These are phyloP conservation scores for Agrilus planipennis DNA, from an alignment of 1,140 invertebrate genomes.

Conservation along the genomic window DNA sequence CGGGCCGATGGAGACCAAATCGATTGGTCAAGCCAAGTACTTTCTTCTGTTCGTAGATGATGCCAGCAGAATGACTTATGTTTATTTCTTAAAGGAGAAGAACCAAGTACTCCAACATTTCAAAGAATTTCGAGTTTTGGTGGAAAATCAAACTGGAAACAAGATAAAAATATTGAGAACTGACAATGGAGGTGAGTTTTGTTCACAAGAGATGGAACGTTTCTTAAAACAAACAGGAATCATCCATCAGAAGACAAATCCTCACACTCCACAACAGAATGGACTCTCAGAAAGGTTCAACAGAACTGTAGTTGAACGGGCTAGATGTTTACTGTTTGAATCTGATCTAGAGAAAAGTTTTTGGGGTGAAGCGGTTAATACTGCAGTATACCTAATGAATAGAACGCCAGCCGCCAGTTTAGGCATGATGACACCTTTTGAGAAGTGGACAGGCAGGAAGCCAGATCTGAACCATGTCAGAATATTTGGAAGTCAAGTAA, in stretches of 20 bases:
- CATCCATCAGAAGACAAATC: constrained; percentile 16
- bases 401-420: constrained; percentile 8
- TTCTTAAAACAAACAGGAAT: constrained; percentile 22
- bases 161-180: constrained; percentile 25
- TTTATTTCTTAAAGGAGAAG: constrained; percentile 32
- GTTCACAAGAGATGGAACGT: constrained; percentile 15
- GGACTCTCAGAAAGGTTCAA: constrained; percentile 33
- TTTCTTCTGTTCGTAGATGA: constrained; percentile 32
- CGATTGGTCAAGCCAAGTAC: constrained; percentile 12
- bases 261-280: constrained; percentile 34
- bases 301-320: constrained; percentile 29
- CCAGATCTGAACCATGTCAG: constrained; percentile 33
- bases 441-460: constrained; percentile 33
- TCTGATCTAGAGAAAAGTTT: constrained; percentile 21
- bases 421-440: constrained; percentile 26
- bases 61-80: constrained; percentile 25
- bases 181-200: constrained; percentile 25
- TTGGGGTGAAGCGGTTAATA: constrained; percentile 35
- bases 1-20: constrained; percentile 6
- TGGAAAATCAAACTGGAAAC: constrained; percentile 21
- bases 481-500: constrained; percentile 33
- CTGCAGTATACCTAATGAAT: constrained; percentile 36
- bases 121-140: constrained; percentile 21
- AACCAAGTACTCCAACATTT: constrained; percentile 18
- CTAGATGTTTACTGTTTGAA: constrained; percentile 30